Evolutionary conservation across 2,797 vertebrate species (phyloP), one percentile per base, ranked within the genome.

Genomic region (Petrocephalus sullivani): DNA sequence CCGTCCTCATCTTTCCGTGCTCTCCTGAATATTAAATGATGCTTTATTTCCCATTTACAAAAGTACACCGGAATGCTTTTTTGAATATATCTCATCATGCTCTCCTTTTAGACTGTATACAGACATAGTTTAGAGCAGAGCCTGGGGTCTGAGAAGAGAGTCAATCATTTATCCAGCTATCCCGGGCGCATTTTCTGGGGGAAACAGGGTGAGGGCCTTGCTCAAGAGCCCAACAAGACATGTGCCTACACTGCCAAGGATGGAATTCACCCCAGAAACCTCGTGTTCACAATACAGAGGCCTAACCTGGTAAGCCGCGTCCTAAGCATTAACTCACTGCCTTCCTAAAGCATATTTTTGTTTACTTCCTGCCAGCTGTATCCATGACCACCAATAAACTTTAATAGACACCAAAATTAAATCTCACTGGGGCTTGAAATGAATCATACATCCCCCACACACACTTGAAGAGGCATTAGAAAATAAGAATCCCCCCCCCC

Each of bases 351-450:
- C 56, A 86, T 19, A 86, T 58, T 60, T 85, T 57, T 60, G 54
- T 41, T 58, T 60, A 60, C 84, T 86, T 58, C 33, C 28, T 28
- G 53, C 21, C 16, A 37, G 21, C 83, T 28, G 83, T 28, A 85
- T 85, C 83, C 83, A 85, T 53, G 49, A 53, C 53, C 49, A 21
- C 83, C 54, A 85, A 85, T 57, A 85, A 57, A 57, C 51, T 85
- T 58, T 85, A 85, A 85, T 56, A 57, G 53, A 85, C 28, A 53
- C 33, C 83, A 85, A 85, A 85, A 85, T 85, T 85, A 85, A 57
- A 85, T 57, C 83, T 85, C 83, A 85, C 53, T 85, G 53, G 53
- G 49, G 83, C 82, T 56, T 85, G 82, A 85, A 85, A 85, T 85
- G 53, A 85, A 58, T 85, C 53, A 54, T 85, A 85, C n/a, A 8